These are phyloP conservation scores for Luperina nickerlii DNA, from an alignment of 2,888 invertebrate species.

Conservation along the genomic window DNA sequence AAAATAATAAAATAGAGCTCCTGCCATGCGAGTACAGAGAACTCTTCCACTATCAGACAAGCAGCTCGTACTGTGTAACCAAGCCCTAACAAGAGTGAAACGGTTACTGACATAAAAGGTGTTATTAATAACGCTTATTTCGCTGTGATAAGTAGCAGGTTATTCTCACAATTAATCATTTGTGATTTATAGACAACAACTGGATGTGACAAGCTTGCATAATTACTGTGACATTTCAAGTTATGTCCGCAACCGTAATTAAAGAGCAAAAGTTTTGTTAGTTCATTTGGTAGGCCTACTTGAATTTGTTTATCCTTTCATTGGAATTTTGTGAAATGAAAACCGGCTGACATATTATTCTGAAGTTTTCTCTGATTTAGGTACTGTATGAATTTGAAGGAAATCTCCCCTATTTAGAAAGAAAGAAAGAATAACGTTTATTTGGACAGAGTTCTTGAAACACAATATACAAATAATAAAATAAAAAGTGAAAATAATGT, in stretches of 20 bases:
- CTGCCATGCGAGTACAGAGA: not conserved
- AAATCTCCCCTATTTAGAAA: too few relatives aligned
- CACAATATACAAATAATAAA: too few relatives aligned
- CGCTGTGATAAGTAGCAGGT: conserved; percentile 49
- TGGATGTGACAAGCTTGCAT: conserved; percentile 60
- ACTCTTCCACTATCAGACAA: not conserved
- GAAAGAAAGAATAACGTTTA: too few relatives aligned
- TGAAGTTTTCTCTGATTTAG: not conserved
- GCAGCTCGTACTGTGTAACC: not conserved
- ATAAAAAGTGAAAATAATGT: too few relatives aligned
- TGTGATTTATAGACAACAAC: conserved; percentile 66
- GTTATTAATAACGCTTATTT: conserved; percentile 63
- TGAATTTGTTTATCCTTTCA: conserved; percentile 25
- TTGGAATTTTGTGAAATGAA: not conserved
- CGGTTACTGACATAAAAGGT: conserved; percentile 48
- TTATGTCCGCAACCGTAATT: conserved; percentile 44
- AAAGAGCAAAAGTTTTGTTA: conserved; percentile 42
- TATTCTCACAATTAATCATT: conserved; percentile 68
- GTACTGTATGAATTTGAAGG: too few relatives aligned
- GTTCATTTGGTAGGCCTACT: conserved; percentile 18
- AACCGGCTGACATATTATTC: not conserved
- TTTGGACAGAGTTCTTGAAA: too few relatives aligned
- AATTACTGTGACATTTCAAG: conserved; percentile 56
- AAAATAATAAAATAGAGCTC: not conserved
- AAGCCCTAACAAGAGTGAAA: conserved; percentile 54